Conservation (phyloP, 92 coral and sea anemone species). For the Palythoa grandis region DNA sequence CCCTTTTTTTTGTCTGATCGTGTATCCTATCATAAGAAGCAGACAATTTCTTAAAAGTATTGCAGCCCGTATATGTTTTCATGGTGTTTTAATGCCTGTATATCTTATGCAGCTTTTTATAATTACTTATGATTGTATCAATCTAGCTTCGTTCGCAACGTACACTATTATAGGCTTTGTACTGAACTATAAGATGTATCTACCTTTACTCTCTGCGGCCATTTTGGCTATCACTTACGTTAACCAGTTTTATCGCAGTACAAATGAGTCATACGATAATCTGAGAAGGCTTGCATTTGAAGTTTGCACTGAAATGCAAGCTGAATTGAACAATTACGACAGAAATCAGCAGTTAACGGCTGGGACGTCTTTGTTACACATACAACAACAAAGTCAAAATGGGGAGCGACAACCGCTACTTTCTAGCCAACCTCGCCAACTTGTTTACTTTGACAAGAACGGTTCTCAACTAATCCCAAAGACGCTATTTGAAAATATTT, state of each 20-base stretch:
- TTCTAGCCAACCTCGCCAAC: neutral
- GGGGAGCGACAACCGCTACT: neutral
- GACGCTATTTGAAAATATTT: constrained; percentile 4
- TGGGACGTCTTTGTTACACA: too few relatives aligned
- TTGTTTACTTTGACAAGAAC: neutral
- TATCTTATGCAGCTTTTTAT: neutral
- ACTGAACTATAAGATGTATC: neutral
- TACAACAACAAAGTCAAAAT: neutral
- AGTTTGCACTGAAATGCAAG: constrained; percentile 9
- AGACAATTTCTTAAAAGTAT: too few relatives aligned
- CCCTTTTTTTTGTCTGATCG: neutral
- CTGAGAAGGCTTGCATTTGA: neutral
- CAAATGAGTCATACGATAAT: constrained; percentile 30
- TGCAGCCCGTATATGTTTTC: too few relatives aligned
- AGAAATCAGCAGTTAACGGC: neutral
- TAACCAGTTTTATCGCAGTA: neutral
- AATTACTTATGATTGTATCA: too few relatives aligned
- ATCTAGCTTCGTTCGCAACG: neutral
- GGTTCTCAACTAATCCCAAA: neutral
- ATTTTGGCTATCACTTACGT: neutral
- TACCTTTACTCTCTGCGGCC: neutral
- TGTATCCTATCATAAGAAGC: neutral
- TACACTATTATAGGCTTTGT: constrained; percentile 20
- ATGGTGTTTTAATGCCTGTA: too few relatives aligned
- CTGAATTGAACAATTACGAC: neutral